phyloP scores from a whole-genome alignment of 2,888 invertebrate genomes.

The Stenodema calcarata region DNA sequence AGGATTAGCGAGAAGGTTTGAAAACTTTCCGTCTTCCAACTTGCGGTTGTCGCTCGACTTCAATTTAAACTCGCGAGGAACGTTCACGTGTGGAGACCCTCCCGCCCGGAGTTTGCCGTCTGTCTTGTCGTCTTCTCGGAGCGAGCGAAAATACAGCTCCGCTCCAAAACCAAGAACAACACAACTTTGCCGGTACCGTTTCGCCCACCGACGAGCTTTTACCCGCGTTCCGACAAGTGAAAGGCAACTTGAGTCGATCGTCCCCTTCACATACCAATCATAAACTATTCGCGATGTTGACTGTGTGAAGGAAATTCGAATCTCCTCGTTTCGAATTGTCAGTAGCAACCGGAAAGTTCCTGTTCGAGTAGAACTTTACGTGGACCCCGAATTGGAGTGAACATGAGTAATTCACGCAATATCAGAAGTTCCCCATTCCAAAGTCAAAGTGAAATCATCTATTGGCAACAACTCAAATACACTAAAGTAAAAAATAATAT shows the following conservation, averaged over 20 bases:
- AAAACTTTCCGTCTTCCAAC: not conserved
- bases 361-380: no score
- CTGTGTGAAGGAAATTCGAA: not conserved
- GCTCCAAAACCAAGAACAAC: constrained; percentile 18
- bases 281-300: not conserved
- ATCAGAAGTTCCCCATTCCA: no score
- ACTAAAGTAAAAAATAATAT: no score
- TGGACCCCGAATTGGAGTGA: no score
- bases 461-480: no score
- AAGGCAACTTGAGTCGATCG: not conserved
- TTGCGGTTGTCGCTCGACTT: constrained; percentile 14
- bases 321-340: not conserved
- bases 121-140: not conserved
- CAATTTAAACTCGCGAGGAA: not conserved
- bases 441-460: no score
- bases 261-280: not conserved
- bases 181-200: not conserved
- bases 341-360: no score
- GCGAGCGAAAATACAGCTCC: no score
- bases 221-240: not conserved
- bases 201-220: not conserved
- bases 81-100: not conserved
- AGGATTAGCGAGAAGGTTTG: constrained; percentile 4
- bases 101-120: not conserved
- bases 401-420: no score